These are phyloP conservation scores for Drosophila fuyamai DNA, from an alignment of 1,140 invertebrate genomes.

Conservation along the genomic window DNA sequence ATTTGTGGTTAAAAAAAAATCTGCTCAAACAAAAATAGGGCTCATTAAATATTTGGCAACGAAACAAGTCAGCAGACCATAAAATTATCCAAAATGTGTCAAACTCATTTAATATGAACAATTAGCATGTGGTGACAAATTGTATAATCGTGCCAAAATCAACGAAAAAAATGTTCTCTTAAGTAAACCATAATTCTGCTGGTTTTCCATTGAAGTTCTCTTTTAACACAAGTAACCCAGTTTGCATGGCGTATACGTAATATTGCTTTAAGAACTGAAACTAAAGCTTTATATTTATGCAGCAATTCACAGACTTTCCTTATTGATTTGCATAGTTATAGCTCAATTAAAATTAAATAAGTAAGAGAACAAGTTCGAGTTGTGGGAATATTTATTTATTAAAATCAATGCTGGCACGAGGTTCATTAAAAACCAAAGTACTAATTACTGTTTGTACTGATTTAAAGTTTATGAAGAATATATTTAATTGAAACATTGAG, in stretches of 20 bases:
- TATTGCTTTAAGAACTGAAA: constrained; percentile 19
- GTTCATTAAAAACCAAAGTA: background rate
- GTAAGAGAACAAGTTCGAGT: constrained; percentile 1
- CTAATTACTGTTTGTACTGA: background rate
- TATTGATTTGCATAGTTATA: constrained; percentile 38
- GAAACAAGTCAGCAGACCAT: constrained; percentile 25
- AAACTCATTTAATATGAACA: background rate
- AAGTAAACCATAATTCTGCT: background rate
- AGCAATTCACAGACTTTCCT: constrained; percentile 21
- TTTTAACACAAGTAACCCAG: constrained; percentile 16
- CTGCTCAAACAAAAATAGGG: constrained; percentile 5
- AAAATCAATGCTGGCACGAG: constrained; percentile 8
- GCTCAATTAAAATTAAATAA: constrained; percentile 15
- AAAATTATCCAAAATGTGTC: constrained; percentile 31
- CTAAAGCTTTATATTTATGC: constrained; percentile 19
- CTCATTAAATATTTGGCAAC: constrained; percentile 9
- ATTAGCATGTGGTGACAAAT: constrained; percentile 16
- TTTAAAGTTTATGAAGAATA: too few relatives aligned
- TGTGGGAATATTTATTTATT: constrained; percentile 20
- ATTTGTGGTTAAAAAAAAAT: background rate
- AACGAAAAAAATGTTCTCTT: constrained; percentile 1
- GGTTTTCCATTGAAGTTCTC: constrained; percentile 1
- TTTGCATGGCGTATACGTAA: constrained; percentile 59
- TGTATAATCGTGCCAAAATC: background rate
- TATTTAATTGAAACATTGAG: too few relatives aligned